A percentile compares a stretch with the other conserved stretches of the same genome.
Evolutionary conservation across 2,113 vertebrate genomes (phyloP).

Genomic region (Oxyura jamaicensis): DNA sequence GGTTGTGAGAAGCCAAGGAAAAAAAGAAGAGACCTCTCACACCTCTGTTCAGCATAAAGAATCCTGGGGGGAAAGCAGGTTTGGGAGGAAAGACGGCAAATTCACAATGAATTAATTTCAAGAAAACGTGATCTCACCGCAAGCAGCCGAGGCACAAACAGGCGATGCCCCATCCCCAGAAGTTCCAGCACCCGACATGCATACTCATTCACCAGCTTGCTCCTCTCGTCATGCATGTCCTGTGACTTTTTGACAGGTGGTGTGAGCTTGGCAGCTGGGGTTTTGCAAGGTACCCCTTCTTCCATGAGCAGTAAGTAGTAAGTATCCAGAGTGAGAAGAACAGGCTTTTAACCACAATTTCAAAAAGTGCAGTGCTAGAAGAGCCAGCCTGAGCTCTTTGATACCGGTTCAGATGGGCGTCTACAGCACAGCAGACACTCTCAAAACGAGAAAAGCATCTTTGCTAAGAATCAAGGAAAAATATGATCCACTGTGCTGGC

Average conservation of each 20-base stretch:
- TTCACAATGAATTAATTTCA: slow-evolving; percentile 45
- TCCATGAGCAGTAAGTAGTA: slow-evolving; percentile 83
- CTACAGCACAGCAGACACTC: slow-evolving; percentile 43
- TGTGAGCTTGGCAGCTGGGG: slow-evolving; percentile 84
- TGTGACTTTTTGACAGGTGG: slow-evolving; percentile 86
- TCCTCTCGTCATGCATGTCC: slow-evolving; percentile 86
- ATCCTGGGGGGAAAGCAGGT: not conserved
- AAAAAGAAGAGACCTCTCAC: not conserved
- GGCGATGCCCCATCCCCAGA: slow-evolving; percentile 98
- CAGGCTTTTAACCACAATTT: slow-evolving; percentile 46
- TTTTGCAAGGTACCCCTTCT: slow-evolving; percentile 85
- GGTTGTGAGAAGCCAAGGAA: not conserved
- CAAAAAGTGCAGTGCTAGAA: slow-evolving; percentile 39
- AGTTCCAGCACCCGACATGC: slow-evolving; percentile 92
- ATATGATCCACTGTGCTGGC: slow-evolving; percentile 43
- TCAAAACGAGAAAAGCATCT: slow-evolving; percentile 67
- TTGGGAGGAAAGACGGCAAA: slow-evolving; percentile 17
- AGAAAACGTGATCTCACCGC: slow-evolving; percentile 90
- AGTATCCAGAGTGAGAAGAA: slow-evolving; percentile 79
- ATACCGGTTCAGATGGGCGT: slow-evolving; percentile 9
- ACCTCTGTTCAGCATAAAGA: not conserved
- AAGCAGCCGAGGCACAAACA: slow-evolving; percentile 95
- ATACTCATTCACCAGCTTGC: slow-evolving; percentile 89
- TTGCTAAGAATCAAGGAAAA: slow-evolving; percentile 64
- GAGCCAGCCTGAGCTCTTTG: slow-evolving; percentile 58